Conservation (phyloP, 2,113 vertebrate species). For the Channa argus region DNA sequence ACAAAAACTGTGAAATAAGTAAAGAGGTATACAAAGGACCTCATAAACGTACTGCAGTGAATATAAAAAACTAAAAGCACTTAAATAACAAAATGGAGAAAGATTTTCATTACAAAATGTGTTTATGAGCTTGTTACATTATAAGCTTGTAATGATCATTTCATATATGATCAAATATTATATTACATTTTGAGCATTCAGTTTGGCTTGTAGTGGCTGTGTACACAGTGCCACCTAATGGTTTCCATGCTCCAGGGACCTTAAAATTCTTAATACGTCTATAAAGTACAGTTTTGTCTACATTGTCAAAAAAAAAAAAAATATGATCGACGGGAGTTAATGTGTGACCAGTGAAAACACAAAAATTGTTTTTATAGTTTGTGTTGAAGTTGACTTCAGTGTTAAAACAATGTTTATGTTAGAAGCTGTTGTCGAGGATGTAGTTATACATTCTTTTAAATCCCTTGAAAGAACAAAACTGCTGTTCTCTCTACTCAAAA, state of each 20-base stretch:
- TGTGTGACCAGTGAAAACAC: neutral
- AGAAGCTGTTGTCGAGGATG: neutral
- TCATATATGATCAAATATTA: neutral
- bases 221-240: conserved; percentile 6
- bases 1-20: neutral
- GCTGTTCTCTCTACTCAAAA: conserved; percentile 18
- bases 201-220: neutral
- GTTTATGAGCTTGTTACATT: neutral
- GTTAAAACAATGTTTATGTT: too few species aligned
- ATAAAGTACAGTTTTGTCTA: too few species aligned
- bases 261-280: neutral
- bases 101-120: too few species aligned
- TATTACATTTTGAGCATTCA: neutral
- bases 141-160: neutral
- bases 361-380: too few species aligned
- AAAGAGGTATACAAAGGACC: neutral
- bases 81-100: neutral
- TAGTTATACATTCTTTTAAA: conserved; percentile 23
- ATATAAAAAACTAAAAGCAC: neutral
- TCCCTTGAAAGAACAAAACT: conserved; percentile 25
- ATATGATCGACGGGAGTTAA: neutral
- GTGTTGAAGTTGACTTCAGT: neutral
- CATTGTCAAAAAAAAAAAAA: neutral
- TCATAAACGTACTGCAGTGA: neutral
- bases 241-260: neutral